Evolutionary conservation across 2,888 invertebrate species (phyloP).

Genomic region (Antheraea assamensis): DNA sequence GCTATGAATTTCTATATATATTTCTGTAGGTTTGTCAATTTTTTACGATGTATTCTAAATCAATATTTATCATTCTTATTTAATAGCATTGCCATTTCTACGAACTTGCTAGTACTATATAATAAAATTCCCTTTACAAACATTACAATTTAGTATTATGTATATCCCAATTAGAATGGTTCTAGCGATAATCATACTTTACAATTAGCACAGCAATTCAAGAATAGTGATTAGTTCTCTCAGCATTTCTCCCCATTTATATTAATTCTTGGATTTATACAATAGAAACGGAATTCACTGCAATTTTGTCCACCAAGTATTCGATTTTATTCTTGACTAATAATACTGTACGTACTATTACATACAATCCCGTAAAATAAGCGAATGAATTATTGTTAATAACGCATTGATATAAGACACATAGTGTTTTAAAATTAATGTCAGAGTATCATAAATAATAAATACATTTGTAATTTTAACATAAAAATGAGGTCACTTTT

Average conservation of each 20-base stretch:
- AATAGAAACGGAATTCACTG: background rate
- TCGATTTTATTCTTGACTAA: too few relatives aligned
- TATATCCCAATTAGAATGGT: too few relatives aligned
- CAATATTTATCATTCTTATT: background rate
- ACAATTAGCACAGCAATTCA: background rate
- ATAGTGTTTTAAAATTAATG: background rate
- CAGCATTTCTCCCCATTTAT: background rate
- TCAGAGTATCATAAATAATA: background rate
- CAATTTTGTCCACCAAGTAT: too few relatives aligned
- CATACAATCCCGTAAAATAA: too few relatives aligned
- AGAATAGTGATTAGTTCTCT: background rate
- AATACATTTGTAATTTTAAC: background rate
- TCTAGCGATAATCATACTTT: background rate
- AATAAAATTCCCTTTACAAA: too few relatives aligned
- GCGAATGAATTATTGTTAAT: background rate
- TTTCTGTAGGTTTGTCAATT: background rate
- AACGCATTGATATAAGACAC: background rate
- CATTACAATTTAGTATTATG: too few relatives aligned
- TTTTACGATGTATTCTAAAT: background rate
- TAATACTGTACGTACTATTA: too few relatives aligned
- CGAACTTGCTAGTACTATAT: background rate
- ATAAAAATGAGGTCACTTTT: constrained; percentile 5
- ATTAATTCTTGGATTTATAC: background rate
- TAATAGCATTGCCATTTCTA: background rate
- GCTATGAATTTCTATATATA: background rate